Evolutionary conservation across 2,113 vertebrate genomes (phyloP).

Genomic region (Myotis lucifugus): DNA sequence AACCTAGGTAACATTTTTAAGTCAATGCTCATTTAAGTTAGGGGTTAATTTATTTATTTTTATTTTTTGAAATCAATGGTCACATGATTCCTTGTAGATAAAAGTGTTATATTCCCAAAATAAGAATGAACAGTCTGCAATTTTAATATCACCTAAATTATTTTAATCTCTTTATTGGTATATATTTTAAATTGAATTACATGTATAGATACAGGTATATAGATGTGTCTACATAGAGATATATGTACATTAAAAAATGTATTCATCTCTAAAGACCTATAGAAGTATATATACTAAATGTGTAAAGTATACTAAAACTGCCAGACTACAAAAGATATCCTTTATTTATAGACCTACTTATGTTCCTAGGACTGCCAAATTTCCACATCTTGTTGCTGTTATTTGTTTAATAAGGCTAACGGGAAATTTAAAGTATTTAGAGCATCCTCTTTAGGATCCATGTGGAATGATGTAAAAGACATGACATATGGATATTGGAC

Average conservation of each 20-base stretch:
- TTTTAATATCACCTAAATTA: background rate
- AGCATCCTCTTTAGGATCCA: background rate
- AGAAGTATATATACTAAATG: background rate
- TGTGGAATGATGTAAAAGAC: background rate
- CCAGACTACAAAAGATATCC: background rate
- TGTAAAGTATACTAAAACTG: background rate
- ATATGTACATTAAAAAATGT: background rate
- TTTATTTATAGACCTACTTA: background rate
- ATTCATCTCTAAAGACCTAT: background rate
- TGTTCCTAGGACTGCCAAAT: background rate
- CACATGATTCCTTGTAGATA: background rate
- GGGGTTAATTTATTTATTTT: background rate
- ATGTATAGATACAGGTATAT: background rate
- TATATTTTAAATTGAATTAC: background rate
- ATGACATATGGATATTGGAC: background rate
- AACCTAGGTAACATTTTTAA: slow-evolving; percentile 30
- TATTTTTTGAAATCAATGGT: background rate
- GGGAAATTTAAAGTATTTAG: slow-evolving; percentile 28
- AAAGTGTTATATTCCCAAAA: background rate
- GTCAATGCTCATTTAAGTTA: slow-evolving; percentile 44
- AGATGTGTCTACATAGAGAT: background rate
- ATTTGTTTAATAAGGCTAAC: slow-evolving; percentile 15
- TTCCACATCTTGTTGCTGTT: slow-evolving; percentile 26
- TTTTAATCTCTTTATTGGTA: background rate
- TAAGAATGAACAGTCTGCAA: background rate